Evolutionary conservation across 1,140 invertebrate species (phyloP).

Genomic region (Drosophila ananassae): DNA sequence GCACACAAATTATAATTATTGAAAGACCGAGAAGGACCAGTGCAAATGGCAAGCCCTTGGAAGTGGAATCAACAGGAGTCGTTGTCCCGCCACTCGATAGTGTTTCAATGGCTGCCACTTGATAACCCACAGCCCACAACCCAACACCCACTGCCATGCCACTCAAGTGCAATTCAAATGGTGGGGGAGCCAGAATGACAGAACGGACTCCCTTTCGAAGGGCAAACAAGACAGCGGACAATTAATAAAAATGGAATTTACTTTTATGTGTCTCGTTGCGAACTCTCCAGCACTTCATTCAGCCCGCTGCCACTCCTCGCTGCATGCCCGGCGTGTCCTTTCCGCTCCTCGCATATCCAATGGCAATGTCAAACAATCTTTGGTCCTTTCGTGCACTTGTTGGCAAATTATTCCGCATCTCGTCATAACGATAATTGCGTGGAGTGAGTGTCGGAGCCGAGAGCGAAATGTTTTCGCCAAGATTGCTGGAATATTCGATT

Average conservation of each 20-base stretch:
- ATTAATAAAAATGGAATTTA: slow-evolving; percentile 75
- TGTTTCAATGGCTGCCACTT: slow-evolving; percentile 68
- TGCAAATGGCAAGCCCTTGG: slow-evolving; percentile 3
- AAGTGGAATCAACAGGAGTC: slow-evolving; percentile 19
- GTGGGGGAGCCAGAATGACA: slow-evolving; percentile 9
- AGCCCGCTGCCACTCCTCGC: background rate
- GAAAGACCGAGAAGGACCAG: slow-evolving; percentile 20
- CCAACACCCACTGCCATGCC: slow-evolving; percentile 43
- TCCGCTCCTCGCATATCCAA: slow-evolving; percentile 11
- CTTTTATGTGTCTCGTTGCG: slow-evolving; percentile 55
- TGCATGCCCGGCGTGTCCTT: slow-evolving; percentile 2
- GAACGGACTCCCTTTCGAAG: slow-evolving; percentile 31
- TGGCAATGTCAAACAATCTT: slow-evolving; percentile 61
- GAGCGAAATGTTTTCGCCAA: slow-evolving; percentile 43
- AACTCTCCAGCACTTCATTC: background rate
- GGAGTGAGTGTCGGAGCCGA: slow-evolving; percentile 47
- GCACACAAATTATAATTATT: slow-evolving; percentile 76
- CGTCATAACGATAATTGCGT: slow-evolving; percentile 62
- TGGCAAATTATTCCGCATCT: slow-evolving; percentile 62
- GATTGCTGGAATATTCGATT: slow-evolving; percentile 52
- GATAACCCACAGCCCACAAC: slow-evolving; percentile 23
- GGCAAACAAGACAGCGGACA: slow-evolving; percentile 50
- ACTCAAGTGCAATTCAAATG: slow-evolving; percentile 57
- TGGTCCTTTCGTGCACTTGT: slow-evolving; percentile 34
- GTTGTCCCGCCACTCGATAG: slow-evolving; percentile 39